Conservation (phyloP, 1,140 invertebrate species). For the Micrasema longulum region DNA sequence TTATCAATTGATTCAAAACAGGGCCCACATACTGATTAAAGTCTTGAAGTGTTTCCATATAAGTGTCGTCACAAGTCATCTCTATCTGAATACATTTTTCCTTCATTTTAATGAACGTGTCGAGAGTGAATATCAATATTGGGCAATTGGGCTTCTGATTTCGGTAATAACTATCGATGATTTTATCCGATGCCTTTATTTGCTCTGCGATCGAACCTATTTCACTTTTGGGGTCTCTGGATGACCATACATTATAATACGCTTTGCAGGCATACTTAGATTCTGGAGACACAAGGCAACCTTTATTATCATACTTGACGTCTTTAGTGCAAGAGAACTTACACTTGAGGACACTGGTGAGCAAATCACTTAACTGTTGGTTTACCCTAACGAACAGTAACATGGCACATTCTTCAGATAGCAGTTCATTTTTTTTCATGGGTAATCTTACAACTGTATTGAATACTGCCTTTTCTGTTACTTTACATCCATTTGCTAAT, state of each 20-base stretch:
- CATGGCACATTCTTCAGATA: conserved; percentile 3
- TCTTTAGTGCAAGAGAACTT: conserved; percentile 14
- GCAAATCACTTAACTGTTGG: not conserved
- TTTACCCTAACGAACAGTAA: conserved; percentile 8
- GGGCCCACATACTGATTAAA: not conserved
- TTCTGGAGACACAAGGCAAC: not conserved
- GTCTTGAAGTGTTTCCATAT: not conserved
- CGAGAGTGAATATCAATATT: conserved; percentile 8
- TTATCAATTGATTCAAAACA: not conserved
- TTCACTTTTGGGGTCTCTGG: conserved; percentile 3
- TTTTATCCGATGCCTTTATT: conserved; percentile 5
- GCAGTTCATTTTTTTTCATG: no score
- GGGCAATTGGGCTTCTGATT: conserved; percentile 17
- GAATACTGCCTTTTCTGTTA: not conserved
- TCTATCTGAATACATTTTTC: not conserved
- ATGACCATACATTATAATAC: conserved; percentile 17
- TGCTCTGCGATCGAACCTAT: not conserved
- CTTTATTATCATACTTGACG: conserved; percentile 12
- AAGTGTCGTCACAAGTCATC: not conserved
- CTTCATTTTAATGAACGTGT: conserved; percentile 2
- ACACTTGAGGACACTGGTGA: conserved; percentile 16
- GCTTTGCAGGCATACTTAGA: conserved; percentile 4
- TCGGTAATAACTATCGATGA: conserved; percentile 8
- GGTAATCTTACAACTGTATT: not conserved
- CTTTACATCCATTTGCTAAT: not conserved